Conservation (phyloP, 2,888 invertebrate species). For the Blera fallax region DNA sequence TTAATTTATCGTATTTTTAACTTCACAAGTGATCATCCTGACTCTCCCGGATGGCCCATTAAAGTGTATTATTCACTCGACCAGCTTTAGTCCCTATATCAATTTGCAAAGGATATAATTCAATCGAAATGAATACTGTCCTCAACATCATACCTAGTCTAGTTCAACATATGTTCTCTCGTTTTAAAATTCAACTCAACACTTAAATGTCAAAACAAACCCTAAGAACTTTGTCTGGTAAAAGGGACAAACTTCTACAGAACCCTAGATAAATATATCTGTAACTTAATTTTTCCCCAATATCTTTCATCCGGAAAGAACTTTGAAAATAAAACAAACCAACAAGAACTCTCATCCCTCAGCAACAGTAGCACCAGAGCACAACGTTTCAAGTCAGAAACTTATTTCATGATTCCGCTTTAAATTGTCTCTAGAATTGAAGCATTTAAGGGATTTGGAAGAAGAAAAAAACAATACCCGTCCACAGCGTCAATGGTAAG, state of each 20-base stretch:
- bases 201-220: constrained; percentile 20
- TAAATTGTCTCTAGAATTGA: constrained; percentile 13
- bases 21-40: not conserved
- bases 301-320: constrained; percentile 17
- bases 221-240: not conserved
- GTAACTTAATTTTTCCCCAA: constrained; percentile 35
- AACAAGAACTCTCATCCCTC: not conserved
- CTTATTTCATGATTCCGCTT: constrained; percentile 18
- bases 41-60: not conserved
- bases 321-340: constrained; percentile 35
- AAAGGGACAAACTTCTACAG: not conserved
- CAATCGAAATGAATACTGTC: constrained; percentile 2
- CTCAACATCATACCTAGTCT: not conserved
- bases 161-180: not conserved
- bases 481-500: not conserved
- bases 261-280: not conserved
- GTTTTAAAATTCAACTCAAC: constrained; percentile 26
- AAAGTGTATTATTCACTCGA: not conserved
- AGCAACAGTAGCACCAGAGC: not conserved
- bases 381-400: not conserved
- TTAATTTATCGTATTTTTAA: too few relatives aligned
- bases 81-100: not conserved
- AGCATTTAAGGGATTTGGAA: constrained; percentile 32
- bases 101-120: constrained; percentile 33
- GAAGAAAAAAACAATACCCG: not conserved